A percentile compares a stretch with the other conserved stretches of the same genome.
These are phyloP conservation scores for Platyscapa corneri DNA, from an alignment of 1,140 invertebrate genomes.

Conservation along the genomic window DNA sequence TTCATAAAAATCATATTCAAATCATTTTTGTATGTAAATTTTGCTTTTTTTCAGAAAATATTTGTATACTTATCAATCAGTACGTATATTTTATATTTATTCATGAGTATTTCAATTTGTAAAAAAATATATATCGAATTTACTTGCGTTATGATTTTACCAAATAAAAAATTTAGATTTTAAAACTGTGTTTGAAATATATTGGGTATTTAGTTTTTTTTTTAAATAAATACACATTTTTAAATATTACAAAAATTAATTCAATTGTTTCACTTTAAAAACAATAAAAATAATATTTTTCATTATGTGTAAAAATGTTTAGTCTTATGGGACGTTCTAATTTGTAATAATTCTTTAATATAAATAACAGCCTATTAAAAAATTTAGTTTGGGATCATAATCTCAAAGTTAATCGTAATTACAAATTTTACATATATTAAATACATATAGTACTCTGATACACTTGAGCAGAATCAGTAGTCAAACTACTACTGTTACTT, in stretches of 20 bases:
- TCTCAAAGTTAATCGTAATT: background rate
- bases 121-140: background rate
- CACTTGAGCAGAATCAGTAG: slow-evolving; percentile 50
- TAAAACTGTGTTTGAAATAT: background rate
- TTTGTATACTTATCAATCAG: too few relatives aligned
- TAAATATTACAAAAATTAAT: background rate
- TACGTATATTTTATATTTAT: background rate
- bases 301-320: background rate
- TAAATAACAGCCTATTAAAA: background rate
- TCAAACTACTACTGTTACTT: background rate
- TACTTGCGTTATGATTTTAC: background rate
- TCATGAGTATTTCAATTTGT: background rate
- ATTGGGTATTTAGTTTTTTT: background rate
- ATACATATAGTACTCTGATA: slow-evolving; percentile 57
- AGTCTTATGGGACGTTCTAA: background rate
- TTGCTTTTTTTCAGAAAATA: too few relatives aligned
- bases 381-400: background rate
- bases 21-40: too few relatives aligned
- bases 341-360: background rate
- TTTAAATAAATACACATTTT: background rate
- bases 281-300: background rate
- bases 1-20: too few relatives aligned
- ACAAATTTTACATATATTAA: slow-evolving; percentile 29
- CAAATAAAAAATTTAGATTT: background rate
- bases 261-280: background rate